Evolutionary conservation across 2,113 vertebrate genomes (phyloP).

Genomic region (Anarhynchus alexandrinus): DNA sequence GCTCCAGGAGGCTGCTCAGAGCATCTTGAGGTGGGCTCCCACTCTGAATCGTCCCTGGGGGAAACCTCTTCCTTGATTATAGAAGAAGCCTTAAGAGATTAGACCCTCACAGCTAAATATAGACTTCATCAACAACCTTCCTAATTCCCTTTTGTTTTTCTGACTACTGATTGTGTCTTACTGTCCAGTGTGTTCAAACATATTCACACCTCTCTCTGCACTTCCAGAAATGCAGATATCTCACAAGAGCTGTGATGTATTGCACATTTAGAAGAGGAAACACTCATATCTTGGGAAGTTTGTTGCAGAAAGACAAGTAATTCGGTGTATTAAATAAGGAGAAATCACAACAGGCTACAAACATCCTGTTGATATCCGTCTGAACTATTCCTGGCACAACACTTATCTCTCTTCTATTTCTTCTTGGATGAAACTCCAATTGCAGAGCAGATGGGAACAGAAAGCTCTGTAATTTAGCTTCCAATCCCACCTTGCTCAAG

Average conservation of each 20-base stretch:
- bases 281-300: neutral
- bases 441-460: neutral
- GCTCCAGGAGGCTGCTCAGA: neutral
- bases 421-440: neutral
- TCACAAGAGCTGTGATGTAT: neutral
- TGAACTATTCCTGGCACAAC: fast-evolving
- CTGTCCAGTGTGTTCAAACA: neutral
- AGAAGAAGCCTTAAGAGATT: neutral
- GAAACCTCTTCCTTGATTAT: neutral
- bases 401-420: neutral
- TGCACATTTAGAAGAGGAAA: neutral
- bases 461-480: neutral
- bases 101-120: neutral
- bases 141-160: neutral
- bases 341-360: neutral
- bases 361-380: neutral
- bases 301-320: neutral
- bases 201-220: neutral
- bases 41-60: neutral
- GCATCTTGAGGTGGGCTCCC: neutral
- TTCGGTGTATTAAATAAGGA: neutral
- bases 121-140: neutral
- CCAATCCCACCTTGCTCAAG: neutral
- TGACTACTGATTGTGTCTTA: neutral
- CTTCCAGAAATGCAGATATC: neutral